A percentile compares a stretch with the other conserved stretches of the same genome.
Evolutionary conservation across 2,888 invertebrate species (phyloP).

Genomic region (Platynereis dumerilii): DNA sequence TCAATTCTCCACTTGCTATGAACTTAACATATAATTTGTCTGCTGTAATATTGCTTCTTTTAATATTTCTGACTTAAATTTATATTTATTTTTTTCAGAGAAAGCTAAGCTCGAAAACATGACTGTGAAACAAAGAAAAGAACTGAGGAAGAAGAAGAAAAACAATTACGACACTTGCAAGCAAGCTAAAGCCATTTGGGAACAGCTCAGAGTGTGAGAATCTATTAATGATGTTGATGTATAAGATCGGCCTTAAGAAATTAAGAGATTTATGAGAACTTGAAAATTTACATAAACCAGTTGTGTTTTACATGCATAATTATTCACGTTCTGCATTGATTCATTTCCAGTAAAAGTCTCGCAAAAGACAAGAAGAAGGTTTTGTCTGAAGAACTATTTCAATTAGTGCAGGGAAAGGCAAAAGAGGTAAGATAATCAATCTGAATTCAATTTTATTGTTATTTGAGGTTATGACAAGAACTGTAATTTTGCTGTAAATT

Average conservation of each 20-base stretch:
- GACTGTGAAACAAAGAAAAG: slow-evolving; percentile 1
- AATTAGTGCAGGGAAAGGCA: slow-evolving; percentile 63
- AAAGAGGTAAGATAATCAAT: slow-evolving; percentile 55
- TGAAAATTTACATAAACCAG: too few species aligned
- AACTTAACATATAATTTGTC: too few species aligned
- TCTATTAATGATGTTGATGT: too few species aligned
- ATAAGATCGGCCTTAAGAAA: too few species aligned
- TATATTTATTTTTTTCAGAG: too few species aligned
- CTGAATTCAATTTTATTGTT: too few species aligned
- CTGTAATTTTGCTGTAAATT: too few species aligned
- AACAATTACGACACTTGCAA: not conserved
- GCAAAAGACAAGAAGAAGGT: slow-evolving; percentile 52
- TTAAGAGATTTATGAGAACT: too few species aligned
- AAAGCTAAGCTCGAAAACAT: not conserved
- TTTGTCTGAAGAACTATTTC: slow-evolving; percentile 53
- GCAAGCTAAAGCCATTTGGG: not conserved
- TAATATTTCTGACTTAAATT: too few species aligned
- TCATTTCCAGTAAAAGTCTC: slow-evolving; percentile 29
- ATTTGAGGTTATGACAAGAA: too few species aligned
- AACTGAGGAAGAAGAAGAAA: not conserved
- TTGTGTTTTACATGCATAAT: not conserved
- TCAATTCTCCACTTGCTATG: too few species aligned
- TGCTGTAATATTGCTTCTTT: too few species aligned
- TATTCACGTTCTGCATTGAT: not conserved
- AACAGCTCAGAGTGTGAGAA: not conserved